Evolutionary conservation across 2,113 vertebrate genomes (phyloP).

Genomic region (Takifugu bimaculatus): DNA sequence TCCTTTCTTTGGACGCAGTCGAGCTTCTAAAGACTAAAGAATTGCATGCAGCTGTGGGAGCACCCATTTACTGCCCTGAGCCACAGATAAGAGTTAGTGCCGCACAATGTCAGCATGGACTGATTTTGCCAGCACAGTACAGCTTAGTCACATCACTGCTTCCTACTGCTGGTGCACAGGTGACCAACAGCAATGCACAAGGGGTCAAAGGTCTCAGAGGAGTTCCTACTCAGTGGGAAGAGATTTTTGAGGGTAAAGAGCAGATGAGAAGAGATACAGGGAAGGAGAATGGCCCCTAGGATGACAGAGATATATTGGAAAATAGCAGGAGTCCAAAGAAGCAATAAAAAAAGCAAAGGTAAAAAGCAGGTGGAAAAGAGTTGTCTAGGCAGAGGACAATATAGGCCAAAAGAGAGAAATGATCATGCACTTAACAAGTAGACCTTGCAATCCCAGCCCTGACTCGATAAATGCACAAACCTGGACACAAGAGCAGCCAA

Average conservation of each 20-base stretch:
- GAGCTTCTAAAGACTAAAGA: no score
- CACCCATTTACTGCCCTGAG: no score
- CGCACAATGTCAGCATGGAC: no score
- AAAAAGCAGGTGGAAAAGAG: slow-evolving; percentile 5
- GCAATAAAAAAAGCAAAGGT: background rate
- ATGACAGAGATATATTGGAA: background rate
- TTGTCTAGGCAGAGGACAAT: slow-evolving; percentile 15
- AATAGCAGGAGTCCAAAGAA: slow-evolving; percentile 14
- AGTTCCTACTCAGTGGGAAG: no score
- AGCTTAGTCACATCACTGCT: no score
- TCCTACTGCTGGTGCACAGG: no score
- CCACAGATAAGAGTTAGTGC: no score
- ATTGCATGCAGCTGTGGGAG: no score
- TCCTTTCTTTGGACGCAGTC: no score
- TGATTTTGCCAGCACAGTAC: no score
- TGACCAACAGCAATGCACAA: no score
- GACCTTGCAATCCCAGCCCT: slow-evolving; percentile 23
- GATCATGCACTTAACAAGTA: slow-evolving; percentile 35
- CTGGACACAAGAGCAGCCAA: background rate
- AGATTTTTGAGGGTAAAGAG: background rate
- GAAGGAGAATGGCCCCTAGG: background rate
- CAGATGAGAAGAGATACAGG: background rate
- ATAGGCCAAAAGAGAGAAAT: slow-evolving; percentile 12
- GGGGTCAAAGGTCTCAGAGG: no score
- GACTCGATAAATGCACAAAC: slow-evolving; percentile 29